Percentiles rank a stretch among this genome's conserved stretches.
These are phyloP conservation scores for Sus scrofa DNA, from an alignment of 2,113 vertebrate genomes.

Conservation along the genomic window T2T-Sscrofa CM000818.6:12589501-12590000, in stretches of 20 bases:
- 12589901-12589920: neutral
- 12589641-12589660: neutral
- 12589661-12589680: neutral
- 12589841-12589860: neutral
- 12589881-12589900: neutral
- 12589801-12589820: neutral
- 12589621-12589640: constrained; percentile 5
- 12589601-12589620: constrained; percentile 42
- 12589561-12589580: neutral
- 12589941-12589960: neutral
- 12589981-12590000: neutral
- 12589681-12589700: neutral
- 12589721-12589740: neutral
- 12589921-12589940: neutral
- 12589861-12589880: neutral
- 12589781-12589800: neutral
- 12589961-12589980: neutral
- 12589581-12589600: neutral
- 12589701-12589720: neutral
- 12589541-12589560: constrained; percentile 50
- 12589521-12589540: constrained; percentile 58
- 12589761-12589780: neutral
- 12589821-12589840: neutral
- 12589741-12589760: neutral
- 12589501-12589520: constrained; percentile 66